phyloP scores from a whole-genome alignment of 37 sponge, comb jelly and placozoan genomes.

The Beroe forskalii region DNA sequence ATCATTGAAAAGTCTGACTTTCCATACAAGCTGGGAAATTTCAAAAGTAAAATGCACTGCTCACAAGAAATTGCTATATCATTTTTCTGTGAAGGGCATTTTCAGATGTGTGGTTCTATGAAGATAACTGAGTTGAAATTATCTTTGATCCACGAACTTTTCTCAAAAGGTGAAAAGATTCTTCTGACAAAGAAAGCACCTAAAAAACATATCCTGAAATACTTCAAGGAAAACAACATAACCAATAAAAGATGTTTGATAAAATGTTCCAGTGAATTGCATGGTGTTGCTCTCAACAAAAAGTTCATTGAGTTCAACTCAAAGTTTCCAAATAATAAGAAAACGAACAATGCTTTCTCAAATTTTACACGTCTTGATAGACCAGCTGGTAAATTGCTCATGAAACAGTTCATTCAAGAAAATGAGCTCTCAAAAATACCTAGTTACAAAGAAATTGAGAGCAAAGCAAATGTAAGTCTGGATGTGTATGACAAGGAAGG shows the following conservation, averaged over 20 bases:
- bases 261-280: not conserved
- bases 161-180: not conserved
- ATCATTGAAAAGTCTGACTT: too few relatives aligned
- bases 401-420: not conserved
- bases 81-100: not conserved
- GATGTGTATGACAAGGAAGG: conserved; percentile 4
- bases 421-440: not conserved
- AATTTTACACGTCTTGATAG: not conserved
- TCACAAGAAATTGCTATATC: conserved; percentile 2
- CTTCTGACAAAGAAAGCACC: not conserved
- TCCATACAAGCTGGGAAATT: too few relatives aligned
- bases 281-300: not conserved
- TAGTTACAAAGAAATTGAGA: not conserved
- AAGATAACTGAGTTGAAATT: not conserved
- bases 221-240: not conserved
- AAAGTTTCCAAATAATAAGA: not conserved
- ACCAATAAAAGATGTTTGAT: not conserved
- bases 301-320: not conserved
- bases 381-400: not conserved
- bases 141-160: not conserved
- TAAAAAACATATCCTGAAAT: not conserved
- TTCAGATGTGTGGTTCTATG: not conserved
- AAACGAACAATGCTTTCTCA: not conserved
- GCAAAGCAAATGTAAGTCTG: not conserved
- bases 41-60: not conserved